Conservation (phyloP, 2,888 invertebrate species). For the Homarus gammarus region DNA sequence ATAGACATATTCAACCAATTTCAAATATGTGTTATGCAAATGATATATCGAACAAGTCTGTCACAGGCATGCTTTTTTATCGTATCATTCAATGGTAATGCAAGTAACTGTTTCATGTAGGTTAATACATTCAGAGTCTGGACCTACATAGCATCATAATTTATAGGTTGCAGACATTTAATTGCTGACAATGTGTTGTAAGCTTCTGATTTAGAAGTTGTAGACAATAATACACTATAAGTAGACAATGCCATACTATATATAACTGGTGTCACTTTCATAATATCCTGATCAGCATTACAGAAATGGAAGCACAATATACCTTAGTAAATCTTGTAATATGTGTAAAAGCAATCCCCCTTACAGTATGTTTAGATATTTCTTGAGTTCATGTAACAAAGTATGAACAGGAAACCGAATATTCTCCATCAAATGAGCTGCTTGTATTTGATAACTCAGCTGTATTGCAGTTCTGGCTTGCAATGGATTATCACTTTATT, state of each 20-base stretch:
- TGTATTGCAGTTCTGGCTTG: conserved; percentile 14
- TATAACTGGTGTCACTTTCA: conserved; percentile 36
- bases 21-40: background rate
- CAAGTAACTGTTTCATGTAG: conserved; percentile 23
- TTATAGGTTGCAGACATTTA: conserved; percentile 33
- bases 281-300: conserved; percentile 18
- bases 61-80: conserved; percentile 30
- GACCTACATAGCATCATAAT: conserved; percentile 29
- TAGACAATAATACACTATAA: conserved; percentile 28
- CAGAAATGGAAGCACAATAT: conserved; percentile 33
- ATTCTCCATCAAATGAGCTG: conserved; percentile 20
- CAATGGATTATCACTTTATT: conserved; percentile 8
- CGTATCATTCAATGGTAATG: conserved; percentile 4
- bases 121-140: conserved; percentile 12
- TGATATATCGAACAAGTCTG: background rate
- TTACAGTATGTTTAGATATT: conserved; percentile 16
- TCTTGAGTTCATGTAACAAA: conserved; percentile 1
- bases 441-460: conserved; percentile 12
- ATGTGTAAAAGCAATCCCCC: background rate
- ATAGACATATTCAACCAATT: background rate
- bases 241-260: conserved; percentile 32
- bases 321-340: conserved; percentile 16
- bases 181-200: conserved; percentile 29
- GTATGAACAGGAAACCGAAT: background rate
- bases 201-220: conserved; percentile 37